Percentiles rank a stretch among this genome's conserved stretches.
phyloP scores from a whole-genome alignment of 2,888 invertebrate species.

The Itoplectis maculator region DNA sequence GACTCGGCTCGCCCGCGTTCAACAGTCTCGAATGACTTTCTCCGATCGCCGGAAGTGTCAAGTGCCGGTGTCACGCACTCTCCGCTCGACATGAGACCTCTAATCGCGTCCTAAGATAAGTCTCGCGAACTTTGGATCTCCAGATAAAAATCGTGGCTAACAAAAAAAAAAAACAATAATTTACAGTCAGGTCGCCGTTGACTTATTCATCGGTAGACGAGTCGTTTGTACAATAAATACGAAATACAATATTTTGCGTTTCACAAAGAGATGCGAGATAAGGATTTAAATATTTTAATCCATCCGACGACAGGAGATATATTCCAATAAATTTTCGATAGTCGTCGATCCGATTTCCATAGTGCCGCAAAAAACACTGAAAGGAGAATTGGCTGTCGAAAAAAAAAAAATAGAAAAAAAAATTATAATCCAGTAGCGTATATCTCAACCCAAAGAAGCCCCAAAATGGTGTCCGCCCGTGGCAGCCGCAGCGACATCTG shows the following conservation, averaged over 20 bases:
- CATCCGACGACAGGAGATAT: conserved; percentile 9
- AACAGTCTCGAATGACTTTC: conserved; percentile 59
- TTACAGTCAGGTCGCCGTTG: too few relatives aligned
- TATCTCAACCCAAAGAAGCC: conserved; percentile 9
- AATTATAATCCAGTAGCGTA: background rate
- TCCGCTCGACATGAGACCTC: background rate
- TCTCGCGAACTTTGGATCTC: background rate
- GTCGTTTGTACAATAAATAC: background rate
- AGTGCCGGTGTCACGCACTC: conserved; percentile 40
- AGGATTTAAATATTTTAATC: background rate
- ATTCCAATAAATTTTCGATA: background rate
- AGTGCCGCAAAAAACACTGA: background rate
- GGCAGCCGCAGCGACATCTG: conserved; percentile 1
- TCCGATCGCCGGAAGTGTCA: conserved; percentile 64
- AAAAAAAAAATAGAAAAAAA: background rate
- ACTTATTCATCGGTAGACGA: too few relatives aligned
- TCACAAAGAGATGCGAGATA: background rate
- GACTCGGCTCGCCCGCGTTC: conserved; percentile 29
- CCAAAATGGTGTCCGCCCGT: conserved; percentile 10
- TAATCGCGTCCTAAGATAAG: background rate
- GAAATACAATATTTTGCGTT: background rate
- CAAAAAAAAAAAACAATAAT: too few relatives aligned
- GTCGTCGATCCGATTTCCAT: background rate
- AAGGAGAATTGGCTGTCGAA: background rate
- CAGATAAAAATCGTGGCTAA: background rate